These are phyloP conservation scores for Pycnomerus fuliginosus DNA, from an alignment of 2,888 invertebrate genomes.

Conservation along the genomic window DNA sequence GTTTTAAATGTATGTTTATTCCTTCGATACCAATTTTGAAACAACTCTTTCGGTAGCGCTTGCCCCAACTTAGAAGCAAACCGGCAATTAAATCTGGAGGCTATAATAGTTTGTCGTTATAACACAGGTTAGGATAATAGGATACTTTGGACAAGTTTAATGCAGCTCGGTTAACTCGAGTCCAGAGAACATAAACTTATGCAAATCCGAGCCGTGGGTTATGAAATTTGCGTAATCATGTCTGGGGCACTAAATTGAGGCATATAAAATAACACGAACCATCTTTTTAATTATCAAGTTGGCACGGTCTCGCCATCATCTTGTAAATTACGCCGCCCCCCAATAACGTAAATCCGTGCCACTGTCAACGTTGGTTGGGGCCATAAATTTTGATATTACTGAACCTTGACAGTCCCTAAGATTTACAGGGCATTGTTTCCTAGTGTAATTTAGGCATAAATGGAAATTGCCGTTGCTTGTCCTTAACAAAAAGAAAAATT, in stretches of 20 bases:
- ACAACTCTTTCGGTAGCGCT: too few species aligned
- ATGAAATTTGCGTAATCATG: conserved; percentile 2
- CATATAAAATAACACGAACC: too few species aligned
- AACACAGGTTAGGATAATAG: conserved; percentile 3
- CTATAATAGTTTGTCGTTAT: conserved; percentile 5
- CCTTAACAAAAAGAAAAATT: conserved; percentile 3
- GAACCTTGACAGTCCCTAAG: conserved; percentile 7
- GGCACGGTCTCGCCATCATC: too few species aligned
- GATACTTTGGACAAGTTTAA: conserved; percentile 6
- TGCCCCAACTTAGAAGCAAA: too few species aligned
- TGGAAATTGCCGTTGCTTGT: conserved; percentile 2
- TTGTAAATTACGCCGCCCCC: too few species aligned
- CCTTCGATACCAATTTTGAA: too few species aligned
- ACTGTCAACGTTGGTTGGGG: conserved; percentile 4
- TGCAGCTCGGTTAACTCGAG: conserved; percentile 8
- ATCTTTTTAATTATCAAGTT: too few species aligned
- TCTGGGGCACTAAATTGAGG: too few species aligned
- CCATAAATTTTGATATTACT: conserved; percentile 10
- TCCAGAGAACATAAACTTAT: conserved; percentile 5
- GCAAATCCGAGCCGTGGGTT: conserved; percentile 2
- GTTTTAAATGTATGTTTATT: too few species aligned
- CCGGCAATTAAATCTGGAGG: conserved; percentile 5
- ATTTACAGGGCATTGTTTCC: conserved; percentile 10
- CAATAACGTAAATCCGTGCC: conserved; percentile 3
- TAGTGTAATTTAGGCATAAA: conserved; percentile 6